Evolutionary conservation across 2,113 vertebrate genomes (phyloP), one percentile per base, ranked within the genome.

Genomic region (Thermophis baileyi): DNA sequence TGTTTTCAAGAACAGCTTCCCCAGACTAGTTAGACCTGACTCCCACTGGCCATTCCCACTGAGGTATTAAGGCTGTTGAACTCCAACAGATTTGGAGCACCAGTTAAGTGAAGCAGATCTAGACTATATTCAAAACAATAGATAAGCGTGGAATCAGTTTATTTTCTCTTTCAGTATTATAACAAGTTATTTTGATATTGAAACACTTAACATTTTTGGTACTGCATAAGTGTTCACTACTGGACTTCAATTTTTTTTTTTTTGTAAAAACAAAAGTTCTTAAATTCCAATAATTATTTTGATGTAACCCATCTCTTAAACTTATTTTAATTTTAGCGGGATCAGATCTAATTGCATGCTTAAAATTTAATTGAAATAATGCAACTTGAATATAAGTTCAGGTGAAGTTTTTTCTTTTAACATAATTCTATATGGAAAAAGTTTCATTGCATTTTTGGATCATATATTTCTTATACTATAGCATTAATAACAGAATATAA

Each of bases 121-220:
- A 22, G 4, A 14, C 25, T 57, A 25, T 60, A 50, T 93, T 89
- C 4, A 1, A 25, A 89, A 91, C 16, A 85, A 63, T 63, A 20
- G 40, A 63, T 12, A 88, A 88, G 30, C 3, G 7, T 81, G 20
- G 74, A 47, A 47, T 63, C 50, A 90, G 35, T 2, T 90, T 10
- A 63, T 35, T 54, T 30, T 46, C 40, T 44, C 54, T 89, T 46
- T 40, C 24, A 22, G 27, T 49, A 24, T 60, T 57, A 27, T 89
- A 57, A 57, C 20, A 85, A 7, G 14, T 40, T 20, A 81, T 25
- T 7, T 53, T 89, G 49, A 53, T 60, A 89, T 47, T 85, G 57
- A 89, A 87, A 55, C 47, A 11, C 6, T 53, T 69, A 69, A 69
- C 11, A 94, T 96, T 95, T 93, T 55, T 81, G 47, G 24, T 74